A percentile compares a stretch with the other conserved stretches of the same genome.
Conservation (phyloP, 2,113 vertebrate species). For the Chunga burmeisteri region DNA sequence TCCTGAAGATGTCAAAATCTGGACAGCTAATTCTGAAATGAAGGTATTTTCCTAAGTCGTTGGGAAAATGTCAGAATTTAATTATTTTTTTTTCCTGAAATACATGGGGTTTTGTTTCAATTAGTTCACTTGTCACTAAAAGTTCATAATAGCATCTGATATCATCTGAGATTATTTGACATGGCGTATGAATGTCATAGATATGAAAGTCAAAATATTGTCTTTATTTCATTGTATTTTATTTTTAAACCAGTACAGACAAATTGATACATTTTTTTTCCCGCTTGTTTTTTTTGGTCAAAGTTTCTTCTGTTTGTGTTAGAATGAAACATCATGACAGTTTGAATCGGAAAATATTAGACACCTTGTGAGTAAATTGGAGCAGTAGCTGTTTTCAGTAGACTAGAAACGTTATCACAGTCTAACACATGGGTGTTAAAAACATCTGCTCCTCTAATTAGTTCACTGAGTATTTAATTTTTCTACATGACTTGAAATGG, state of each 20-base stretch:
- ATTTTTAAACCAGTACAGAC: neutral
- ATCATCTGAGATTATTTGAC: neutral
- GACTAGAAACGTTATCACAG: neutral
- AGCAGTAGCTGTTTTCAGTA: neutral
- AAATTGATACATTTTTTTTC: neutral
- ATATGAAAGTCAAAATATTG: neutral
- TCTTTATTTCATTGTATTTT: neutral
- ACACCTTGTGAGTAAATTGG: neutral
- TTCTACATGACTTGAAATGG: neutral
- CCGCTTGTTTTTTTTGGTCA: neutral
- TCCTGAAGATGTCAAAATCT: neutral
- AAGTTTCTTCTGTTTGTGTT: neutral
- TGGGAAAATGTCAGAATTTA: neutral
- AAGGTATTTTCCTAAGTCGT: neutral
- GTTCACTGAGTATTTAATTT: conserved; percentile 31
- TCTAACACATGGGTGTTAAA: neutral
- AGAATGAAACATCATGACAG: neutral
- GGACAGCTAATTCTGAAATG: neutral
- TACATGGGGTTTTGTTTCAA: neutral
- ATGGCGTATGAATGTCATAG: neutral
- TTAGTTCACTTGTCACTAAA: neutral
- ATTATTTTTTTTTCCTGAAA: neutral
- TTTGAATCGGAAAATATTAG: neutral
- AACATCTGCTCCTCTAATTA: conserved; percentile 51
- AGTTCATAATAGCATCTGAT: neutral